Evolutionary conservation across 1,140 invertebrate species (phyloP).

Genomic region (Centruroides sculpturatus): DNA sequence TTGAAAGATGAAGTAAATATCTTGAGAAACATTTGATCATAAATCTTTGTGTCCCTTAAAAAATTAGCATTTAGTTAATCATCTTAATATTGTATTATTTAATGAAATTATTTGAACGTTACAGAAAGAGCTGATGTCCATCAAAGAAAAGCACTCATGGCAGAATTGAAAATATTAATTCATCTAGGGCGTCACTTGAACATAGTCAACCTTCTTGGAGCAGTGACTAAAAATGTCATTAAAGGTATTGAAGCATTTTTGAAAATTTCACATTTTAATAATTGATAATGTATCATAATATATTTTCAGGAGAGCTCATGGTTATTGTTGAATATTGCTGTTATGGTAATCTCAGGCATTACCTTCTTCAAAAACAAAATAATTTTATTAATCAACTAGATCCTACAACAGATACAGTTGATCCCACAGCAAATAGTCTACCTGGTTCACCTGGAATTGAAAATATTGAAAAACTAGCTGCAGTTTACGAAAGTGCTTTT

Average conservation of each 20-base stretch:
- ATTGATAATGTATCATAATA: neutral
- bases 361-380: slow-evolving; percentile 55
- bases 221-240: slow-evolving; percentile 34
- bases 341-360: slow-evolving; percentile 78
- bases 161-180: slow-evolving; percentile 39
- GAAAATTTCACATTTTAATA: too few relatives aligned
- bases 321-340: slow-evolving; percentile 90
- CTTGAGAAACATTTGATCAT: too few relatives aligned
- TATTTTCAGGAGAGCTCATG: slow-evolving; percentile 52
- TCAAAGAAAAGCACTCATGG: slow-evolving; percentile 29
- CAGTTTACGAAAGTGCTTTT: too few relatives aligned
- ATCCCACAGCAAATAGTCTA: too few relatives aligned
- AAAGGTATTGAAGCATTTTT: slow-evolving; percentile 24
- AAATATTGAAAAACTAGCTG: too few relatives aligned
- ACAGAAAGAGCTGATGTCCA: slow-evolving; percentile 10
- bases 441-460: too few relatives aligned
- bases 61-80: neutral
- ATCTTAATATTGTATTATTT: neutral
- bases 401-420: too few relatives aligned
- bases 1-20: too few relatives aligned
- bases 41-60: neutral
- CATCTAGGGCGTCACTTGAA: slow-evolving; percentile 39
- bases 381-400: slow-evolving; percentile 63
- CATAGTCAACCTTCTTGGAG: slow-evolving; percentile 38
- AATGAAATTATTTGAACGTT: neutral